These are phyloP conservation scores for Gambelia wislizenii DNA, from an alignment of 2,797 vertebrate genomes.

Conservation along the genomic window DNA sequence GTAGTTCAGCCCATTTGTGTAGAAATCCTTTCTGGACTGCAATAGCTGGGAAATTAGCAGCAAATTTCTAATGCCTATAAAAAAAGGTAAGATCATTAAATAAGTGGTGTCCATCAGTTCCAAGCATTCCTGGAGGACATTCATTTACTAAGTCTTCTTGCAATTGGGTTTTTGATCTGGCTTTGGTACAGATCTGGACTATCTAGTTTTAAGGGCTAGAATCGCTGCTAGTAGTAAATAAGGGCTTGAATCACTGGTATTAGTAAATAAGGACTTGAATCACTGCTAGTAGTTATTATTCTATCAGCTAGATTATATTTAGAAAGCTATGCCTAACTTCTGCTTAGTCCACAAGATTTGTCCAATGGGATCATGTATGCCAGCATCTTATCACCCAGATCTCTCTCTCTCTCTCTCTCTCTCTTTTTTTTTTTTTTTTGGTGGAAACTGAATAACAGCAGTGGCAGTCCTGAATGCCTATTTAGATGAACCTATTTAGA, in stretches of 20 bases:
- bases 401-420: not conserved
- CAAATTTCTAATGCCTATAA: not conserved
- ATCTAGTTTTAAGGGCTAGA: not conserved
- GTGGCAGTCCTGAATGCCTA: not conserved
- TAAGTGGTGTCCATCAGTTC: not conserved
- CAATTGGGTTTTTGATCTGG: not conserved
- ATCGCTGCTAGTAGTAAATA: not conserved
- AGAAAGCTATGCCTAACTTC: not conserved
- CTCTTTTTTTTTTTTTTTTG: too few species aligned
- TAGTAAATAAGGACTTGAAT: not conserved
- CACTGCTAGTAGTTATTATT: not conserved
- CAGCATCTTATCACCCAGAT: not conserved
- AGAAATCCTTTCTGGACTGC: not conserved
- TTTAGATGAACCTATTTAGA: not conserved
- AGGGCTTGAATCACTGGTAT: too few species aligned
- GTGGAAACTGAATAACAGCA: not conserved
- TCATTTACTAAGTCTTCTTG: not conserved
- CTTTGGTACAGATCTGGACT: not conserved
- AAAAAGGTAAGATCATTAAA: not conserved
- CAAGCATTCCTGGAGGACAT: not conserved
- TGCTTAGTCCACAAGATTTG: not conserved
- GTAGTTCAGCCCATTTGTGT: too few species aligned
- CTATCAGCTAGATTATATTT: not conserved
- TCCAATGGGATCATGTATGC: not conserved
- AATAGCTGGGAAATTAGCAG: not conserved